Conservation (phyloP, 2,888 invertebrate species). For the Sinodicranocentrus sp. region DNA sequence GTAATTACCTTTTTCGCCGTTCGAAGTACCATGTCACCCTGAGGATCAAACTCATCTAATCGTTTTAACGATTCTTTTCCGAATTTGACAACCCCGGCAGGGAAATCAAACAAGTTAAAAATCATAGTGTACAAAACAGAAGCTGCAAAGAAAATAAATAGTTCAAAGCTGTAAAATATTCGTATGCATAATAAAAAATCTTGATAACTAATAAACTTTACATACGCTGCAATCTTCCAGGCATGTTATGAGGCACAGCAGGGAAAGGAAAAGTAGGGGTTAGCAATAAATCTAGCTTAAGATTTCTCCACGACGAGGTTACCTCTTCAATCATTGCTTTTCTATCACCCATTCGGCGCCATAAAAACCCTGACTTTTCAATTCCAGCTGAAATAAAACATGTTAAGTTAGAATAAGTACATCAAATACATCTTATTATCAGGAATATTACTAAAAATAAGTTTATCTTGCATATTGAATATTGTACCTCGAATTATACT, state of each 20-base stretch:
- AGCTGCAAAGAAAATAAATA: constrained; percentile 23
- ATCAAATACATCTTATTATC: no score
- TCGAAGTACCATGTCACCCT: constrained; percentile 48
- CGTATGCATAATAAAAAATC: background rate
- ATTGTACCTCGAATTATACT: constrained; percentile 51
- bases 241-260: constrained; percentile 70
- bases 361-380: constrained; percentile 57
- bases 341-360: constrained; percentile 69
- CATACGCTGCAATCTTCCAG: constrained; percentile 68
- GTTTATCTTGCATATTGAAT: no score
- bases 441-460: no score
- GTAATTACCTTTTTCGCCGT: constrained; percentile 59
- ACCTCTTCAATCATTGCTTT: constrained; percentile 57
- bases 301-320: constrained; percentile 63
- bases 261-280: constrained; percentile 78
- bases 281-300: constrained; percentile 78
- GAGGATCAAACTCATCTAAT: constrained; percentile 47
- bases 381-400: constrained; percentile 66
- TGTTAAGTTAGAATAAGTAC: no score
- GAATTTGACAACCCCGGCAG: constrained; percentile 63
- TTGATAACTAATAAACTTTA: background rate
- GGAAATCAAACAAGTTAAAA: constrained; percentile 56
- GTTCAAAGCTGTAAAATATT: no score
- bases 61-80: constrained; percentile 41
- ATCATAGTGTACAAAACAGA: constrained; percentile 35